Base-by-base conservation (phyloP, 2,797 vertebrate genomes). In the Sternarchorhynchus goeldii region DNA sequence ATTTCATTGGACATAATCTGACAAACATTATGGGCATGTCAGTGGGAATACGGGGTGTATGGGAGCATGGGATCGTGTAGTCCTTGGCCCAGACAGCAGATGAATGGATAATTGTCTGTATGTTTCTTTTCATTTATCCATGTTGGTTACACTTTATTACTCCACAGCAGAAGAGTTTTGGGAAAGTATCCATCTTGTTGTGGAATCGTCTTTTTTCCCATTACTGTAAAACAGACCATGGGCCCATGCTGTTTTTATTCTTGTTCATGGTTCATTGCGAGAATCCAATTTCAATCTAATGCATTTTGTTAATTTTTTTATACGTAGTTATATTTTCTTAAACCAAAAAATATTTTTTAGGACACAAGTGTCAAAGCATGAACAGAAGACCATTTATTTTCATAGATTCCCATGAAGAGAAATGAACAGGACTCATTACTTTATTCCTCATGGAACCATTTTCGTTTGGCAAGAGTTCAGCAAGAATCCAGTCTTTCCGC, bases 311-410 rank as follows among this genome's bases (percentile, higher is more conserved):
- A 3, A 10, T 72, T 70, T 63, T 75, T 71, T 36, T 75, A 85
- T 88, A 86, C 77, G 84, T 87, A 83, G 89, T 88, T 84, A 87
- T 86, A 89, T 88, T 87, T 86, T 88, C 88, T 88, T 89, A 73
- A 92, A 91, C 90, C 81, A 85, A 88, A 90, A 91, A 88, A 80
- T 83, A 84, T 83, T 87, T 84, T 90, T 86, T 87, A 90, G 88
- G 88, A 89, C 86, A 91, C 2, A 18, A 80, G 59, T 41, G 68
- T 77, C 32, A 36, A 75, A 80, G 62, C 78, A 80, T 41, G 31
- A 69, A 63, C 29, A 57, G 45, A 77, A 20, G 69, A 63, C 78
- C 21, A 14, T 55, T 29, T 12, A 21, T 29, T 57, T 31, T 63
- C 4, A 4, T 32, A 89, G 66, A 71, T 73, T 70, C 75, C 65